These are phyloP conservation scores for Papilio helenus DNA, from an alignment of 1,140 invertebrate genomes.

Conservation along the genomic window DNA sequence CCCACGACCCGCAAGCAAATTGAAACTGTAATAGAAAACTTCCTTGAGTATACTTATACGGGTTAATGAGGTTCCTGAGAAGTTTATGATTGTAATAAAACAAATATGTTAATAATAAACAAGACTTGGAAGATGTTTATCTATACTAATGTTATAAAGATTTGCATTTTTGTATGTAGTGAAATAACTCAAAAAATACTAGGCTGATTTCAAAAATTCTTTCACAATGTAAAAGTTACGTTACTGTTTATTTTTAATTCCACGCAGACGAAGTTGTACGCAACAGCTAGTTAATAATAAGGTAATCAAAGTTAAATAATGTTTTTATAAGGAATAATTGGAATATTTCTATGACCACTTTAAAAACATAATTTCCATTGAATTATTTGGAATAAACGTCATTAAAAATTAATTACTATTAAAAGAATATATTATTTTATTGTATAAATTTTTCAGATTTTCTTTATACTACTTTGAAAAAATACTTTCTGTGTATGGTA, in stretches of 20 bases:
- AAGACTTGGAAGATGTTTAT: not conserved
- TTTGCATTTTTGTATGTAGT: not conserved
- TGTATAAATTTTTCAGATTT: not conserved
- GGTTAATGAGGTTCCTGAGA: conserved; percentile 31
- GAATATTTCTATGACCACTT: no score
- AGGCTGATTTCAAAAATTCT: no score
- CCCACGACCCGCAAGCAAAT: conserved; percentile 69
- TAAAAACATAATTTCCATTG: no score
- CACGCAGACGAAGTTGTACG: no score
- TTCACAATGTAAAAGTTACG: no score
- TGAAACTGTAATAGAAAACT: conserved; percentile 55
- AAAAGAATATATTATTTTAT: not conserved
- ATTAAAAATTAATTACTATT: not conserved
- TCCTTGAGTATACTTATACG: conserved; percentile 31
- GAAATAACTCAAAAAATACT: no score
- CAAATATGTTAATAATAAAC: not conserved
- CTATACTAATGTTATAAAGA: no score
- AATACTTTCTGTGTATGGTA: not conserved
- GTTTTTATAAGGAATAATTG: no score
- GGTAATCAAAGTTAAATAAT: not conserved
- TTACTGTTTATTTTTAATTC: no score
- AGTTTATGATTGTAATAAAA: conserved; percentile 1
- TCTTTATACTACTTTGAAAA: not conserved
- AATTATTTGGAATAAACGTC: no score
- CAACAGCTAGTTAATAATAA: not conserved